phyloP scores from a whole-genome alignment of 2,888 invertebrate species.

The Caenorhabditis parvicauda region DNA sequence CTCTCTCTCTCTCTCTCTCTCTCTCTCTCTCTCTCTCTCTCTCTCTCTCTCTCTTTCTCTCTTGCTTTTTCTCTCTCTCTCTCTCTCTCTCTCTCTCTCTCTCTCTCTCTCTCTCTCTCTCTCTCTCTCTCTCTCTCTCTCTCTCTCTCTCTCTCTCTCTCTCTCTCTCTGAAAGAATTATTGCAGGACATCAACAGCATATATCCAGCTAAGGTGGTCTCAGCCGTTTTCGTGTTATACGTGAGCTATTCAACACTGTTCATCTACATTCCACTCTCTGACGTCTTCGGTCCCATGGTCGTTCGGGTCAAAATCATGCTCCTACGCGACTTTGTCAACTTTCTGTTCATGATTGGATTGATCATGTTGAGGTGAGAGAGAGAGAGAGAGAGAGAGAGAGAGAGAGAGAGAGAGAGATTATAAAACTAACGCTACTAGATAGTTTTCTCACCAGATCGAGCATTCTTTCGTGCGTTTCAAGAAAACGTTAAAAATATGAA shows the following conservation, averaged over 20 bases:
- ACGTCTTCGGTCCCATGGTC: conserved; percentile 65
- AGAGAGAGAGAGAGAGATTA: no score
- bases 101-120: no score
- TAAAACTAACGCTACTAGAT: not conserved
- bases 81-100: no score
- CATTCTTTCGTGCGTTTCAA: no score
- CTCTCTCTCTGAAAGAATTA: no score
- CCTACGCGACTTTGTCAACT: conserved; percentile 57
- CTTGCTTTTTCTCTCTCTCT: no score
- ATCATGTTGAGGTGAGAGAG: conserved; percentile 55
- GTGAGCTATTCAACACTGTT: conserved; percentile 66
- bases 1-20: no score
- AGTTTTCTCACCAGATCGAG: no score
- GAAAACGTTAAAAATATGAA: no score
- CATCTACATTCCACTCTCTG: conserved; percentile 64
- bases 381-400: no score
- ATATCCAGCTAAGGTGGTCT: conserved; percentile 43
- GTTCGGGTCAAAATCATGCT: conserved; percentile 65
- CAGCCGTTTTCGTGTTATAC: conserved; percentile 63
- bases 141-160: not conserved
- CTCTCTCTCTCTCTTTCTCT: no score
- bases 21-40: no score
- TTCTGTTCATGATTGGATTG: conserved; percentile 50
- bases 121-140: not conserved
- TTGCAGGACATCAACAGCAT: conserved; percentile 27